A percentile compares a stretch with the other conserved stretches of the same genome.
Evolutionary conservation across 2,113 vertebrate species (phyloP).

Genomic region (Callithrix jacchus): DNA sequence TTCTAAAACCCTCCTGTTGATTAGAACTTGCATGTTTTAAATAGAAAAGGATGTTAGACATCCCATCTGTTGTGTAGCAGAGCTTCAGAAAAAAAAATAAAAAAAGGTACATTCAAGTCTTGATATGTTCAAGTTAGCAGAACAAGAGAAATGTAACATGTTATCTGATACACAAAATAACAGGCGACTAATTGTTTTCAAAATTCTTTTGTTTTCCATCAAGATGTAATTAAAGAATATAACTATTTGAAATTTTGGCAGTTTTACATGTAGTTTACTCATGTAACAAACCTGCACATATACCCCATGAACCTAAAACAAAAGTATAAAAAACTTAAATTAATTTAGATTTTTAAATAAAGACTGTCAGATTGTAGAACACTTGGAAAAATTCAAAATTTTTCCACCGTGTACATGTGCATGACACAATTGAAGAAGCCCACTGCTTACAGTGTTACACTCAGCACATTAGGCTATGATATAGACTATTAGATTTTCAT

Average conservation of each 20-base stretch:
- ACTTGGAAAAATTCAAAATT: slow-evolving; percentile 44
- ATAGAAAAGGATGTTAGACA: slow-evolving; percentile 86
- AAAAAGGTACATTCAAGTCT: slow-evolving; percentile 70
- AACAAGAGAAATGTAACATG: slow-evolving; percentile 75
- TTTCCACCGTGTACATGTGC: slow-evolving; percentile 23
- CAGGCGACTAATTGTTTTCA: slow-evolving; percentile 59
- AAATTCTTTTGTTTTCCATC: slow-evolving; percentile 68
- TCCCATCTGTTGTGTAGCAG: slow-evolving; percentile 84
- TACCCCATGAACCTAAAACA: no score
- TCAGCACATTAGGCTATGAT: slow-evolving; percentile 53
- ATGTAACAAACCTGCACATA: no score
- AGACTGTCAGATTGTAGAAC: slow-evolving; percentile 29
- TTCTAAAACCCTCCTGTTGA: slow-evolving; percentile 86
- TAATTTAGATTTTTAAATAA: no score
- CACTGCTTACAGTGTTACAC: slow-evolving; percentile 53
- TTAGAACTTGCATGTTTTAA: slow-evolving; percentile 86
- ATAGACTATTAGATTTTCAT: slow-evolving; percentile 55
- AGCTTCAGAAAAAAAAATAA: slow-evolving; percentile 67
- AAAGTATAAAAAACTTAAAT: no score
- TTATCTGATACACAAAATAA: slow-evolving; percentile 67
- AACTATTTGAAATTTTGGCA: slow-evolving; percentile 20
- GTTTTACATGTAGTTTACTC: background rate
- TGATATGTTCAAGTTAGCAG: slow-evolving; percentile 79
- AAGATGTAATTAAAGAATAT: slow-evolving; percentile 10
- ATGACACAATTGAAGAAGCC: background rate